A percentile compares a stretch with the other conserved stretches of the same genome.
Conservation (phyloP, 2,888 invertebrate species). For the Dryocosmus kuriphilus region DNA sequence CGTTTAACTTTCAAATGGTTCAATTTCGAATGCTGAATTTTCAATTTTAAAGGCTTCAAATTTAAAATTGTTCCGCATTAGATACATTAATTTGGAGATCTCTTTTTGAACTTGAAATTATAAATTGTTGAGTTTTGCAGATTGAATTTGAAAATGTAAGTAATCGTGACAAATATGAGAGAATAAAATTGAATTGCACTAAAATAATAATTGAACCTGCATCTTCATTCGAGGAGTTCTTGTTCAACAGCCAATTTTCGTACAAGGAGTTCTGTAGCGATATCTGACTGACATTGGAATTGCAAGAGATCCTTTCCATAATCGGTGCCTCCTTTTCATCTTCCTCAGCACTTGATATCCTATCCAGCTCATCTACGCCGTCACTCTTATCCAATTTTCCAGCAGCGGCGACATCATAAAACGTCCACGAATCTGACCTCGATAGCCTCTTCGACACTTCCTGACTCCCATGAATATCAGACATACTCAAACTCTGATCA, state of each 20-base stretch:
- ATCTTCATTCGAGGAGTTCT: constrained; percentile 40
- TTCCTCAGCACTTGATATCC: constrained; percentile 68
- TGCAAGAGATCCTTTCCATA: constrained; percentile 58
- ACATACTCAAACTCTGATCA: constrained; percentile 56
- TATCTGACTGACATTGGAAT: constrained; percentile 61
- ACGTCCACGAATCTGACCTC: constrained; percentile 80
- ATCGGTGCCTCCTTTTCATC: constrained; percentile 57
- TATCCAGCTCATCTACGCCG: constrained; percentile 67
- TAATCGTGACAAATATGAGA: too few relatives aligned
- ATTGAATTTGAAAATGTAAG: neutral
- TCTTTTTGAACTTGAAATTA: too few relatives aligned
- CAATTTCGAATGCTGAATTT: too few relatives aligned
- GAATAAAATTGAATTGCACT: too few relatives aligned
- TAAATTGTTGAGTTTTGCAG: neutral
- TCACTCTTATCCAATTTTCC: constrained; percentile 60
- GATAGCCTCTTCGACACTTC: constrained; percentile 71
- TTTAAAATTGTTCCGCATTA: too few relatives aligned
- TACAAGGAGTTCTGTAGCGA: constrained; percentile 77
- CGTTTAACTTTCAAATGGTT: too few relatives aligned
- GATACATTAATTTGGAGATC: too few relatives aligned
- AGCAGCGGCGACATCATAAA: constrained; percentile 76
- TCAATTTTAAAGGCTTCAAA: too few relatives aligned
- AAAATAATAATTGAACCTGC: too few relatives aligned
- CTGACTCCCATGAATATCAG: constrained; percentile 52
- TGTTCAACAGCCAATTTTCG: constrained; percentile 76